Evolutionary conservation across 2,113 vertebrate genomes (phyloP).

Genomic region (Chionis minor): DNA sequence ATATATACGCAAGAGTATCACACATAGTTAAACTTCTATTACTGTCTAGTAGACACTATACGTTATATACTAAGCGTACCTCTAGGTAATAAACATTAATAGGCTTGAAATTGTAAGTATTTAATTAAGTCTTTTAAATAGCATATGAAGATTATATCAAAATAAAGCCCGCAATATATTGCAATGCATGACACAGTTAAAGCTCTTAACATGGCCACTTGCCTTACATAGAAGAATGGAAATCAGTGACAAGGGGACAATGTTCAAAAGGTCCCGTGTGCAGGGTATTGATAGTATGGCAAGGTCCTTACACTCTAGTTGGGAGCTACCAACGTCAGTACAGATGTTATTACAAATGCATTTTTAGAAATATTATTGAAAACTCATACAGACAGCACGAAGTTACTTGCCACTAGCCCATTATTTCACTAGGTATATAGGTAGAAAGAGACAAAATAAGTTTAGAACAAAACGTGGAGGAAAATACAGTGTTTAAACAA

Average conservation of each 20-base stretch:
- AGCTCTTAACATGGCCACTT: background rate
- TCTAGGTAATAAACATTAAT: background rate
- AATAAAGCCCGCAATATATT: background rate
- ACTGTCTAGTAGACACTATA: background rate
- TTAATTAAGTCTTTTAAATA: background rate
- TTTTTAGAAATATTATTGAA: background rate
- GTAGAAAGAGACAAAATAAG: background rate
- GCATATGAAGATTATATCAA: background rate
- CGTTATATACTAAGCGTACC: background rate
- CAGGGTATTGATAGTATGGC: background rate
- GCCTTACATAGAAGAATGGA: background rate
- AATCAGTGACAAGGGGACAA: background rate
- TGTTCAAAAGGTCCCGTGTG: background rate
- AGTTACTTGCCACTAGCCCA: background rate
- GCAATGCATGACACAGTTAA: background rate
- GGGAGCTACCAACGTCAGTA: background rate
- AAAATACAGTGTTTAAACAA: background rate
- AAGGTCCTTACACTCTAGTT: background rate
- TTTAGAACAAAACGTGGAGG: background rate
- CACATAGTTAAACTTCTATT: background rate
- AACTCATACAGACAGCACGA: background rate
- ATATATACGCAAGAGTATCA: background rate
- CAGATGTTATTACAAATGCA: background rate
- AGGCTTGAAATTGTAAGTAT: background rate
- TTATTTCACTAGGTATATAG: background rate